phyloP scores from a whole-genome alignment of 2,888 invertebrate genomes.

The Sericinus montela region DNA sequence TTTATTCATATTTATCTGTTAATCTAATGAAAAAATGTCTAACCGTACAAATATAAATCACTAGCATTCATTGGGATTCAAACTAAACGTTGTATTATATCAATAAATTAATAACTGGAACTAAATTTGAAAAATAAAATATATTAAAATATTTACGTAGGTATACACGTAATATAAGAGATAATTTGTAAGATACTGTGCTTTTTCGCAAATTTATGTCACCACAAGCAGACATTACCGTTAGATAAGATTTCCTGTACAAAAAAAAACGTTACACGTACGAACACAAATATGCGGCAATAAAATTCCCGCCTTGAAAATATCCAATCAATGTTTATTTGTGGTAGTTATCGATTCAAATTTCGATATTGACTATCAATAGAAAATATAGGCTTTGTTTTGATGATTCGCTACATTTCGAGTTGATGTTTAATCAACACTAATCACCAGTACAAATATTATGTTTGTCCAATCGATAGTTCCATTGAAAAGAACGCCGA shows the following conservation, averaged over 20 bases:
- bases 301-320: constrained; percentile 7
- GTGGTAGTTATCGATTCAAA: constrained; percentile 42
- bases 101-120: no score
- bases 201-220: constrained; percentile 1
- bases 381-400: constrained; percentile 43
- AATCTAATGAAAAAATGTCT: no score
- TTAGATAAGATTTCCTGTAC: constrained; percentile 14
- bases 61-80: no score
- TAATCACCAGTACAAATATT: constrained; percentile 54
- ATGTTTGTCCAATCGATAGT: constrained; percentile 25
- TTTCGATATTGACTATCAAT: constrained; percentile 42
- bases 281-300: constrained; percentile 12
- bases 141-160: no score
- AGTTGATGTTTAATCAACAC: constrained; percentile 43
- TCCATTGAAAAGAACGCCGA: constrained; percentile 6
- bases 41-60: no score
- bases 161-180: no score
- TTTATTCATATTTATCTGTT: no score
- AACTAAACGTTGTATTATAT: no score
- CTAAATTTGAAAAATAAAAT: no score
- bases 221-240: constrained; percentile 17
- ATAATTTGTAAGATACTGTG: no score
- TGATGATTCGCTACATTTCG: constrained; percentile 54
- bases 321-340: constrained; percentile 11
- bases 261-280: constrained; percentile 8